Conservation (phyloP, 2,113 vertebrate genomes). For the Mormyrus lacerda region DNA sequence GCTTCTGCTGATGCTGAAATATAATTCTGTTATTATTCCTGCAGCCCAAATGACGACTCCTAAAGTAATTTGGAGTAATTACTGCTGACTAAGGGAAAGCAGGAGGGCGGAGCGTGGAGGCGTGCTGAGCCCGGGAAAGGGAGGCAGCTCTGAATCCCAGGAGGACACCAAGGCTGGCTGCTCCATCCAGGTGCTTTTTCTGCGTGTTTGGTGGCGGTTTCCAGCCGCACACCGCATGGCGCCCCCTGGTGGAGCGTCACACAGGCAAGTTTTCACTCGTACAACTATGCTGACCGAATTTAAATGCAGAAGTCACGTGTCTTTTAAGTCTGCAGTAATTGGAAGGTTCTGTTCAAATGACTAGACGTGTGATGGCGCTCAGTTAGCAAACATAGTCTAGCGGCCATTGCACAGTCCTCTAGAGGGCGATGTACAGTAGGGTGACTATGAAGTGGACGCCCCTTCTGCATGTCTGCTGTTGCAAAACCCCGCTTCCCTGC, state of each 20-base stretch:
- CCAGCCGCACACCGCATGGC: neutral
- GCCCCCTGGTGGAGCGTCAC: neutral
- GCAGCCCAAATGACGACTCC: neutral
- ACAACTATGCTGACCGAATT: neutral
- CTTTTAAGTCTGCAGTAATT: neutral
- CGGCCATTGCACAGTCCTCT: neutral
- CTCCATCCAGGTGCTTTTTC: neutral
- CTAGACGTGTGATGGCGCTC: neutral
- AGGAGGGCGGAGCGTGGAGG: neutral
- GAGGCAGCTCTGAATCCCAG: neutral
- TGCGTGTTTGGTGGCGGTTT: neutral
- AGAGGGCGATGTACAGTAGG: neutral
- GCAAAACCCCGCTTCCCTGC: neutral
- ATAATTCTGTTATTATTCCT: conserved; percentile 1
- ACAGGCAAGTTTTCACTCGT: neutral
- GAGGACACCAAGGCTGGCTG: neutral
- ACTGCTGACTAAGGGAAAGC: neutral
- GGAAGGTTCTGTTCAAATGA: neutral
- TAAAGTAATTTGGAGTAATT: neutral
- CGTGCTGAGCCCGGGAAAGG: neutral
- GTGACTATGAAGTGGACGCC: too few species aligned
- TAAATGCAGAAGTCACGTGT: neutral
- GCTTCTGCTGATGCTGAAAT: neutral
- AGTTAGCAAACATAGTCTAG: neutral
- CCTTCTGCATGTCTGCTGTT: neutral